Percentiles rank a stretch among this genome's conserved stretches.
Evolutionary conservation across 1,140 invertebrate species (phyloP).

Genomic region (Pteromalus puparum): DNA sequence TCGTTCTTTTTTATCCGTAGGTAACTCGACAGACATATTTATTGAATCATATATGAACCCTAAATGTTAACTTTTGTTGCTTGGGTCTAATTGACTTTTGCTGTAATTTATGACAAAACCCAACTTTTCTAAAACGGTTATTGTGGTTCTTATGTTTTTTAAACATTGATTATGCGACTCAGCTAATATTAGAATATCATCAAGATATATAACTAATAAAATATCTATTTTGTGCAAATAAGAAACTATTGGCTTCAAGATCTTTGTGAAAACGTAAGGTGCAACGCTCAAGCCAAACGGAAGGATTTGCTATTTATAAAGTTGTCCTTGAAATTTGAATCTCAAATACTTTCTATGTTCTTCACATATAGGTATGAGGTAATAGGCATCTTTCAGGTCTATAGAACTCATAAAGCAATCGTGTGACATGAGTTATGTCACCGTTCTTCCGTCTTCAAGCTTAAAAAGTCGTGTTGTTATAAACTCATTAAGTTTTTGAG

Average conservation of each 20-base stretch:
- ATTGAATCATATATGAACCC: constrained; percentile 22
- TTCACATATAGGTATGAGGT: constrained; percentile 35
- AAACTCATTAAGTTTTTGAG: constrained; percentile 59
- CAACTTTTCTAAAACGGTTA: neutral
- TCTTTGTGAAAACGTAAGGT: constrained; percentile 59
- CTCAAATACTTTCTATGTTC: constrained; percentile 17
- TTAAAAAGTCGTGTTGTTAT: constrained; percentile 57
- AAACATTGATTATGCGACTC: neutral
- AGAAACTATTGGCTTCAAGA: constrained; percentile 56
- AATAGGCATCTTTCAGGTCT: constrained; percentile 45
- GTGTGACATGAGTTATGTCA: neutral
- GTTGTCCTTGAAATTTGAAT: constrained; percentile 33
- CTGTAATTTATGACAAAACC: constrained; percentile 33
- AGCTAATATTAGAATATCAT: constrained; percentile 4
- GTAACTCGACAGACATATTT: neutral
- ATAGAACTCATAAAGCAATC: constrained; percentile 23
- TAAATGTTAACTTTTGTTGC: constrained; percentile 7
- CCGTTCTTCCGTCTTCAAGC: constrained; percentile 56
- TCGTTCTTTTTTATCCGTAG: neutral
- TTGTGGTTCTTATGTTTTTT: neutral
- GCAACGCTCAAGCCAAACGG: constrained; percentile 54
- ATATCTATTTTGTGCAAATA: neutral
- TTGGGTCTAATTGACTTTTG: constrained; percentile 19
- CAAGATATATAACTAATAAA: neutral
- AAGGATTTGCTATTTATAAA: constrained; percentile 12